These are phyloP conservation scores for Rhodinocichla rosea DNA, from an alignment of 2,113 vertebrate genomes.

Conservation along the genomic window DNA sequence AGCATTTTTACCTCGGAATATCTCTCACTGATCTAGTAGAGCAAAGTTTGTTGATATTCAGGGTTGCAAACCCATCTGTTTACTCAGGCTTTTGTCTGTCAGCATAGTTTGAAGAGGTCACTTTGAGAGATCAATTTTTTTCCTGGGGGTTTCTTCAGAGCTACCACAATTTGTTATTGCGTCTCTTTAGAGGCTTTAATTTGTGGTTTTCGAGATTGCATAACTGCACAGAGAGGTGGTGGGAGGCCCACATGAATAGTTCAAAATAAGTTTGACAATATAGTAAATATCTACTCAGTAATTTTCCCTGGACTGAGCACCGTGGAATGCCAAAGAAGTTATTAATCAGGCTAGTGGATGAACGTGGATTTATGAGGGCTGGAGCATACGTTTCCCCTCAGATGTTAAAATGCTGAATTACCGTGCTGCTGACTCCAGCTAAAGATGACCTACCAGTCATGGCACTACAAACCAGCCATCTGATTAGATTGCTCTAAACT, in stretches of 20 bases:
- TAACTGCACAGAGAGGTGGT: conserved; percentile 62
- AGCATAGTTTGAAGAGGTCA: conserved; percentile 54
- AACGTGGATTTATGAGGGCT: conserved; percentile 4
- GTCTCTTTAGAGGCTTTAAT: conserved; percentile 52
- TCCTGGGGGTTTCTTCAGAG: conserved; percentile 58
- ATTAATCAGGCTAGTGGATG: conserved; percentile 24
- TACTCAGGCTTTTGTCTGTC: conserved; percentile 66
- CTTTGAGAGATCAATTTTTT: conserved; percentile 54
- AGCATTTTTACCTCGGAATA: neutral
- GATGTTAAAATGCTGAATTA: neutral
- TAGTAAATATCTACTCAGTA: conserved; percentile 58
- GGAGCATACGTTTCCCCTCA: neutral
- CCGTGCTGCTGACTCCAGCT: neutral
- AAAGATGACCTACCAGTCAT: neutral
- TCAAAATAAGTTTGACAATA: conserved; percentile 66
- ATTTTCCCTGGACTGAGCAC: conserved; percentile 56
- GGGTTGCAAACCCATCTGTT: conserved; percentile 57
- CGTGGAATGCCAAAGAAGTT: neutral
- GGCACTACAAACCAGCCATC: neutral
- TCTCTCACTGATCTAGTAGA: conserved; percentile 28
- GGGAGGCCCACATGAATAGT: conserved; percentile 64
- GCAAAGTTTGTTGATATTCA: conserved; percentile 65
- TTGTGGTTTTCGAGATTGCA: conserved; percentile 63
- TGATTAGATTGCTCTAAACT: neutral
- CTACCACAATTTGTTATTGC: conserved; percentile 57